These are phyloP conservation scores for Anomalospiza imberbis DNA, from an alignment of 2,797 vertebrate species.

Conservation along the genomic window DNA sequence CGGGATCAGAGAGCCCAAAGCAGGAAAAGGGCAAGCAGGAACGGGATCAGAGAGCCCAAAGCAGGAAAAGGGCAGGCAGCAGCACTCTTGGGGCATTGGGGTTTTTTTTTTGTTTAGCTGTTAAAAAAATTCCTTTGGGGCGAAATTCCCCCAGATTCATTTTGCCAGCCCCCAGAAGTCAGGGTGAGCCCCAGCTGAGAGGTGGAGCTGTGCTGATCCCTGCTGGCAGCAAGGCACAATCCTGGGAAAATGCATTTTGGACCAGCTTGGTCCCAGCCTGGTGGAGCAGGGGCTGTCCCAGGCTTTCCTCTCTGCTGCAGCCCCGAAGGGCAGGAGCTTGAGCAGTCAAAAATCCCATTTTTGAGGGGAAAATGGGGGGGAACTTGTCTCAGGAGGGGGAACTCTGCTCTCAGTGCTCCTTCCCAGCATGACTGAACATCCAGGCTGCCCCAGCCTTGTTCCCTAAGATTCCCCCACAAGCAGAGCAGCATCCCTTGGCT, in stretches of 20 bases:
- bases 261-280: background rate
- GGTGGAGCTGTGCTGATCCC: background rate
- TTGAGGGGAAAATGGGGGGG: no score
- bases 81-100: background rate
- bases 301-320: background rate
- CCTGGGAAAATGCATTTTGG: background rate
- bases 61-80: background rate
- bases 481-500: background rate
- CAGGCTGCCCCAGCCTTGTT: background rate
- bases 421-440: rapidly evolving
- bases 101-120: background rate
- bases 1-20: no score
- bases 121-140: background rate
- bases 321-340: background rate
- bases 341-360: background rate
- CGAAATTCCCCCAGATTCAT: background rate
- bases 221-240: background rate
- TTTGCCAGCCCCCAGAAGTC: background rate
- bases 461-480: background rate
- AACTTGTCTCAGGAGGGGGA: no score
- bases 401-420: background rate
- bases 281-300: background rate
- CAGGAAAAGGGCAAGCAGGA: no score
- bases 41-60: no score
- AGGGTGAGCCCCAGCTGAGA: background rate